Evolutionary conservation across 2,797 vertebrate genomes (phyloP), one percentile per base, ranked within the genome.

Genomic region (Melanotaenia trifasciata): DNA sequence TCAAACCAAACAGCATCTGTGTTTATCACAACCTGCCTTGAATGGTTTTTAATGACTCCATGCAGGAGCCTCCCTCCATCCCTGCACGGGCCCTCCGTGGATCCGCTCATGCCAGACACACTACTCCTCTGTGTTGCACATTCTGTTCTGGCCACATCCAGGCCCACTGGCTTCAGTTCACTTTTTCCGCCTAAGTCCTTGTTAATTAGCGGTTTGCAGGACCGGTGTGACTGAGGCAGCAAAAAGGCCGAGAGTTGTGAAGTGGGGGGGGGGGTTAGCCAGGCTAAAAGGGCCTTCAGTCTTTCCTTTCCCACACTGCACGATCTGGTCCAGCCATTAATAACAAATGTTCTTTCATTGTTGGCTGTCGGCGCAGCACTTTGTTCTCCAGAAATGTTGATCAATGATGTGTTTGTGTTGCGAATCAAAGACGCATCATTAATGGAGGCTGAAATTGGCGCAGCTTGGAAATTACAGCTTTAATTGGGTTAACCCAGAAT

Each of bases 121-220:
- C 87, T 84, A 79, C 77, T 84, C 74, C 74, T 91, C 83, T 90
- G 83, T 90, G 67, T 67, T 74, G 70, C 61, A 64, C 76, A 72
- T 87, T 70, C 64, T 75, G 80, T 84, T 54, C 67, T 16, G 63
- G 76, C 78, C 78, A 54, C 72, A 68, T 79, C 70, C 78, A 74
- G 80, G 32, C 83, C 75, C 40, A 26, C 75, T 72, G 85, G 76
- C 79, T 78, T 58, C 36, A 13, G 62, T 85, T 85, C 80, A 78
- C 83, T 78, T 79, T 51, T 79, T 79, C 71, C 1, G 74, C 76
- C 79, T 73, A 64, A 80, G 80, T 88, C 78, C 77, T 72, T 80
- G 73, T 88, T 91, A 91, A 92, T 93, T 89, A 89, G 87, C 77
- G 59, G 76, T 86, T 81, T 80, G 70, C 71, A 57, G 72, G 81